Evolutionary conservation across 2,113 vertebrate species (phyloP).

Genomic region (Irena cyanogastra): DNA sequence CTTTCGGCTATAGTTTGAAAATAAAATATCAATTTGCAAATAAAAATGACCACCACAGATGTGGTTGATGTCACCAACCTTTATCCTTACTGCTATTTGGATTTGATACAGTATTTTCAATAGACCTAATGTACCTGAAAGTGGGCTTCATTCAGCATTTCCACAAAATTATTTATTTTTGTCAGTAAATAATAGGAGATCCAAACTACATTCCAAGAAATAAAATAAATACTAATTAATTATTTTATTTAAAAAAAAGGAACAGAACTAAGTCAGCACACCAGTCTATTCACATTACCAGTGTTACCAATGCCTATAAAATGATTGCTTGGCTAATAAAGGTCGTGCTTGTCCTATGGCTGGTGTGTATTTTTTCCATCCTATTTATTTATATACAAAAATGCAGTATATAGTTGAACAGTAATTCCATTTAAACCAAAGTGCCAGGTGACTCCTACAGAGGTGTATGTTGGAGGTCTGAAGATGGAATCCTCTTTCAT

Average conservation of each 20-base stretch:
- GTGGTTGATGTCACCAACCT: background rate
- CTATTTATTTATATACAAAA: background rate
- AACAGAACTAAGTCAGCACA: background rate
- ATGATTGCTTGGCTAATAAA: background rate
- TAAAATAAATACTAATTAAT: background rate
- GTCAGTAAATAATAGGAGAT: background rate
- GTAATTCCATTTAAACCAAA: background rate
- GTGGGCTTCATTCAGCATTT: background rate
- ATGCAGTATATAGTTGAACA: background rate
- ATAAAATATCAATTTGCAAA: background rate
- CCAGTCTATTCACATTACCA: background rate
- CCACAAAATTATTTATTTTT: background rate
- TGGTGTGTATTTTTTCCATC: background rate
- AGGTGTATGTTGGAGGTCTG: background rate
- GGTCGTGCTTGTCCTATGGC: background rate
- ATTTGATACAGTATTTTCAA: background rate
- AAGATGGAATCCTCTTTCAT: background rate
- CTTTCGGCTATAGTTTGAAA: background rate
- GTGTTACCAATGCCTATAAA: background rate
- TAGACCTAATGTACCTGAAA: background rate
- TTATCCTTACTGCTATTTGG: background rate
- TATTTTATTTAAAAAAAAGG: background rate
- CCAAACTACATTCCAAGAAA: background rate
- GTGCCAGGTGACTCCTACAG: background rate
- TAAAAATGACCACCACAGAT: background rate